Percentiles rank a stretch among this genome's conserved stretches.
Evolutionary conservation across 1,140 invertebrate species (phyloP).

Genomic region (Thrips palmi): DNA sequence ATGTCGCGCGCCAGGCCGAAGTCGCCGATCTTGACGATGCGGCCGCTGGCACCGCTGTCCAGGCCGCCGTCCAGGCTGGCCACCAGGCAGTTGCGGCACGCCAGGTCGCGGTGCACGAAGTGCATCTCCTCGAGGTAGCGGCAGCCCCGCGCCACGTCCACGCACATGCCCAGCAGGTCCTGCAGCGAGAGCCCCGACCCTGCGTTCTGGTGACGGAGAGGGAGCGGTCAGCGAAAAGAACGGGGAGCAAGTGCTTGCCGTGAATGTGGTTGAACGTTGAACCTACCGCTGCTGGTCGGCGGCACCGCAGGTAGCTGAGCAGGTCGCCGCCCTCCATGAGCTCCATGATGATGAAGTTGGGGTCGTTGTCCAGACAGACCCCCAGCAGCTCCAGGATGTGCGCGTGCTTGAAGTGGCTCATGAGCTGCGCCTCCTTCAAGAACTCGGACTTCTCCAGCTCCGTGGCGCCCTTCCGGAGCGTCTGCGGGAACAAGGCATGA

Average conservation of each 20-base stretch:
- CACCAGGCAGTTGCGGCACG: constrained; percentile 84
- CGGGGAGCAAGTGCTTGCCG: no score
- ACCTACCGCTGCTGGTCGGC: constrained; percentile 45
- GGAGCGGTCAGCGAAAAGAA: no score
- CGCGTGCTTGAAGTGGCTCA: constrained; percentile 94
- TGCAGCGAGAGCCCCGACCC: constrained; percentile 44
- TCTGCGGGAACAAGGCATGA: constrained; percentile 33
- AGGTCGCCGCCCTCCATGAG: constrained; percentile 94
- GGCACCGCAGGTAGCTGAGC: constrained; percentile 67
- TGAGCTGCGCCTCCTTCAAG: constrained; percentile 87
- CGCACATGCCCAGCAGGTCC: constrained; percentile 79
- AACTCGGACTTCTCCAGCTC: constrained; percentile 84
- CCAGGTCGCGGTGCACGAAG: constrained; percentile 91
- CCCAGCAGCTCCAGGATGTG: constrained; percentile 85
- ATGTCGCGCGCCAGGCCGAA: constrained; percentile 89
- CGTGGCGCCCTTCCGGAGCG: constrained; percentile 78
- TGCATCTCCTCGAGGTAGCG: constrained; percentile 85
- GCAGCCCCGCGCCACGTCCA: constrained; percentile 87
- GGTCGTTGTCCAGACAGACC: constrained; percentile 84
- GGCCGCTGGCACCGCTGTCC: constrained; percentile 34
- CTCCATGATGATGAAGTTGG: constrained; percentile 86
- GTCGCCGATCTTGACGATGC: constrained; percentile 92
- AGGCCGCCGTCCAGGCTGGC: constrained; percentile 47
- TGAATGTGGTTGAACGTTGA: neutral
- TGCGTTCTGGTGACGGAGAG: constrained; percentile 21